Evolutionary conservation across 2,888 invertebrate species (phyloP).

Genomic region (Drosophila neotestacea): DNA sequence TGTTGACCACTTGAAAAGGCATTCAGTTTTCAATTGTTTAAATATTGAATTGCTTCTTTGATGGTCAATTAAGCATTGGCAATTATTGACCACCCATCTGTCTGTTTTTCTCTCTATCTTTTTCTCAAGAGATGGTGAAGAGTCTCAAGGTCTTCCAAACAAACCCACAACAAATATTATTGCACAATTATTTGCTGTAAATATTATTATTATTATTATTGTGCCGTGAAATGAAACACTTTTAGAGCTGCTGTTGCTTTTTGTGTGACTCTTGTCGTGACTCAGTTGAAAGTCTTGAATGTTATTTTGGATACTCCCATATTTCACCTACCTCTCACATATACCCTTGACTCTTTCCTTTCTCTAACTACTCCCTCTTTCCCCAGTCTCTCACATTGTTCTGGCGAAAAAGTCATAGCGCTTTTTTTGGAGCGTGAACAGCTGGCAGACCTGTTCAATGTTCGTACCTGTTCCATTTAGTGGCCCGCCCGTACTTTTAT

Average conservation of each 20-base stretch:
- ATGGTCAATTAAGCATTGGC: conserved; percentile 53
- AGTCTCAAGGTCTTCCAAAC: conserved; percentile 26
- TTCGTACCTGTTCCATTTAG: conserved; percentile 76
- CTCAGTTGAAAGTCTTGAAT: conserved; percentile 38
- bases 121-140: conserved; percentile 4
- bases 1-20: not conserved
- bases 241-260: conserved; percentile 2
- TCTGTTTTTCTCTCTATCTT: not conserved
- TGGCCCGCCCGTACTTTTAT: conserved; percentile 78
- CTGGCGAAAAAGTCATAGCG: conserved; percentile 65
- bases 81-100: conserved; percentile 50
- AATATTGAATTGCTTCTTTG: conserved; percentile 30
- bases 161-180: conserved; percentile 51
- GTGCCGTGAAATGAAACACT: conserved; percentile 60
- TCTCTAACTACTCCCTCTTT: not conserved
- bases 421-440: conserved; percentile 78
- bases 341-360: not conserved
- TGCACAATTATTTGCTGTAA: conserved; percentile 65
- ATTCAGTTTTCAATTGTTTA: conserved; percentile 22
- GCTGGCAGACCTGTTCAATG: conserved; percentile 53
- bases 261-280: conserved; percentile 43
- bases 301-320: conserved; percentile 5
- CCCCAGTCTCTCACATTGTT: conserved; percentile 41
- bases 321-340: not conserved
- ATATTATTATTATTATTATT: conserved; percentile 55